Evolutionary conservation across 2,797 vertebrate genomes (phyloP).

Genomic region (Protosalanx chinensis): DNA sequence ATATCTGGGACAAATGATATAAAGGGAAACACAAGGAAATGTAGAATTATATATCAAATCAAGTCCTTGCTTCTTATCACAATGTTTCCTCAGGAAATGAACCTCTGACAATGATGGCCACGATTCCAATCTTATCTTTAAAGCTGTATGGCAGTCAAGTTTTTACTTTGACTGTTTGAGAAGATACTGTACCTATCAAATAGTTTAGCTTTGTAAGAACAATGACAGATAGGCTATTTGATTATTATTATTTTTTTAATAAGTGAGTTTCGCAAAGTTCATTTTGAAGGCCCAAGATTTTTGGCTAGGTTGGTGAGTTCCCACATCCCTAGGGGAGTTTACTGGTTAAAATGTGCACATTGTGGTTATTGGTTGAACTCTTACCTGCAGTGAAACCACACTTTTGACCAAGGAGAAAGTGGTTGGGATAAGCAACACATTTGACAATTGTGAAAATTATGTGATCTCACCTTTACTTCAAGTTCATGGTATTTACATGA

Average conservation of each 20-base stretch:
- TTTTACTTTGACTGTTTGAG: too few relatives aligned
- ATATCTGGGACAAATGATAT: not conserved
- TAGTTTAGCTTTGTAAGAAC: not conserved
- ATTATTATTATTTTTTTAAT: too few relatives aligned
- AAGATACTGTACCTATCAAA: not conserved
- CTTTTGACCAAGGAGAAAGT: constrained; percentile 4
- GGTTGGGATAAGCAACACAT: not conserved
- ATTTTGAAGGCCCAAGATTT: not conserved
- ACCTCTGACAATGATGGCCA: constrained; percentile 30
- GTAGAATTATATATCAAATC: not conserved
- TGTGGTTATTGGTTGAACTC: not conserved
- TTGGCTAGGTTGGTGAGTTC: not conserved
- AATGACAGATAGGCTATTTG: not conserved
- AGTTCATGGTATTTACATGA: not conserved
- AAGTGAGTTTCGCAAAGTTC: too few relatives aligned
- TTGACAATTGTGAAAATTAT: too few relatives aligned
- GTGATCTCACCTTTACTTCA: not conserved
- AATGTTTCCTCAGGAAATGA: constrained; percentile 11
- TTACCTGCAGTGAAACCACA: not conserved
- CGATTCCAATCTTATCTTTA: constrained; percentile 21
- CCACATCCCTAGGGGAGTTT: too few relatives aligned
- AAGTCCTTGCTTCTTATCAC: constrained; percentile 4
- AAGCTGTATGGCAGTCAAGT: too few relatives aligned
- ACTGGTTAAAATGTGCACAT: not conserved
- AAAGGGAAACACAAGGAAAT: too few relatives aligned